Evolutionary conservation across 2,797 vertebrate species (phyloP).

Genomic region (Artibeus lituratus): DNA sequence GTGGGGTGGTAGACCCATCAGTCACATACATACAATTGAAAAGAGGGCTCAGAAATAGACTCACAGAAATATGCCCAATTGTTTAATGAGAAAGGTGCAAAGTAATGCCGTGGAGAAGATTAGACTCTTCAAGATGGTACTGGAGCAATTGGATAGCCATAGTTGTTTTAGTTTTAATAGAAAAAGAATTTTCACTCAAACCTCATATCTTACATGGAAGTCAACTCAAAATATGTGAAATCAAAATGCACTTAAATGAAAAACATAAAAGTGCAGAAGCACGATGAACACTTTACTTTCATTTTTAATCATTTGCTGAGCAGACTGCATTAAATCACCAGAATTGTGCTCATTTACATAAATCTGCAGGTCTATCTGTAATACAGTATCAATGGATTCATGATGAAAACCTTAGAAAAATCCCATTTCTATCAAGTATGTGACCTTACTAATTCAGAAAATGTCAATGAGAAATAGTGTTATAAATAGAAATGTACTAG

Average conservation of each 20-base stretch:
- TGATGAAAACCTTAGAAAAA: background rate
- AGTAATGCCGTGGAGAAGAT: background rate
- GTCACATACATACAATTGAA: background rate
- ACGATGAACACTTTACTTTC: background rate
- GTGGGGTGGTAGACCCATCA: background rate
- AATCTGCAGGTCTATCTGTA: background rate
- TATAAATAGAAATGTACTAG: background rate
- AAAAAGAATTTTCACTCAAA: background rate
- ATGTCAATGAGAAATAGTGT: background rate
- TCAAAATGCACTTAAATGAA: background rate
- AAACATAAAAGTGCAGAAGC: background rate
- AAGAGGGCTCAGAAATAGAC: background rate
- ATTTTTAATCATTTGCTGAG: background rate
- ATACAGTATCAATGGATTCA: background rate
- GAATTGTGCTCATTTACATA: background rate
- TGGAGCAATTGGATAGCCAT: background rate
- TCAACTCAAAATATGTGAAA: background rate
- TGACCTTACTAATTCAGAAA: conserved; percentile 29
- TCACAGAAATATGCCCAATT: background rate
- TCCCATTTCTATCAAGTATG: background rate
- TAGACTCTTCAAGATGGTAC: background rate
- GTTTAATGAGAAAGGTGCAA: background rate
- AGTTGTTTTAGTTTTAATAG: no score
- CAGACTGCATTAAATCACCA: background rate
- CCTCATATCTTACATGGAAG: background rate